Base-by-base conservation (phyloP, 1,140 invertebrate species). In the Euschistus heros region DNA sequence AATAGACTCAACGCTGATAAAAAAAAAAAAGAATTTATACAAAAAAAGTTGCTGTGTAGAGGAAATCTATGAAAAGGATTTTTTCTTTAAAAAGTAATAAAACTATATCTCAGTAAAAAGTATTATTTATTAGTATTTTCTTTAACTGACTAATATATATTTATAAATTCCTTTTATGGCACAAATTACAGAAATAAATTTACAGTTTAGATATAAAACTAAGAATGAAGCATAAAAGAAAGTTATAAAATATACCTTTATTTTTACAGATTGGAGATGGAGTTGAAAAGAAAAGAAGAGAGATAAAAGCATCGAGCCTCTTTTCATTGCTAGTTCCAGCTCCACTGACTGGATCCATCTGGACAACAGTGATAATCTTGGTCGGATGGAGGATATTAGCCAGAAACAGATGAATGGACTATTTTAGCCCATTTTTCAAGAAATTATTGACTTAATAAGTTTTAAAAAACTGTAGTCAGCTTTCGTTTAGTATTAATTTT, bases 301-400 rank as follows among this genome's bases (percentile, higher is more conserved):
- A 69, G 20, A 46, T 66, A 22, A 65, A 69, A 47, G 68, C 70
- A 15, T 69, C 69, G 14, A 68, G 72, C 37, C 61, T 75, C n/a
- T 70, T 75, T 18, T 73, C 74, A 14, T 73, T 74, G 62, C 67
- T 77, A 50, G 70, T 75, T 18, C 75, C 76, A 46, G 69, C 68
- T 15, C 69, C 72, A 20, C 68, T 74, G 66, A 13, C 69, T 60
- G 61, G 73, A 27, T 72, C 75, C 3, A 65, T 77, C 20, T 76
- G 74, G 74, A 77, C 75, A 24, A 75, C 76, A 18, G 73, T 77
- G 57, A 73, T 76, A 57, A 74, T 74, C 62, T 67, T 74, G 26
- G 73, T 74, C 30, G 74, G 74, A 44, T 74, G 73, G 73, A 70
- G 71, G 63, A 50, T 73, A 50, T 66, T 74, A 0, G 44, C 68